phyloP scores from a whole-genome alignment of 2,888 invertebrate species.

The Leptopilina syphax region DNA sequence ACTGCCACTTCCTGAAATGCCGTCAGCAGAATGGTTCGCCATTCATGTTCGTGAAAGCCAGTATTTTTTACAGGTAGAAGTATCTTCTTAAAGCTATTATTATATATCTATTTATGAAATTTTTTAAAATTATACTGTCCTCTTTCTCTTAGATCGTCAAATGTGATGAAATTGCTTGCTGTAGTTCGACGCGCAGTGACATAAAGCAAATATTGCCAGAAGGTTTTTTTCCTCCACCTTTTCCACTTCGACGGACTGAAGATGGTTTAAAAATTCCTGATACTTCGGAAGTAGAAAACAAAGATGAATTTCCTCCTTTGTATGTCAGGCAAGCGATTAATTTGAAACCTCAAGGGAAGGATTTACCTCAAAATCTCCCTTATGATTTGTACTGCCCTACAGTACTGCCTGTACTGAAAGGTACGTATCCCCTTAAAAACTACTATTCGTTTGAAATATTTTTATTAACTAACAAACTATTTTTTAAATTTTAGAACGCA shows the following conservation, averaged over 20 bases:
- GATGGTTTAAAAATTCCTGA: not conserved
- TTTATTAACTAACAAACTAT: too few species aligned
- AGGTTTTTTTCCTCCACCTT: slow-evolving; percentile 45
- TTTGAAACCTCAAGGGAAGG: not conserved
- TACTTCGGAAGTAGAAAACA: not conserved
- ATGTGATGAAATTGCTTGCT: slow-evolving; percentile 45
- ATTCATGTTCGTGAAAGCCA: slow-evolving; percentile 59
- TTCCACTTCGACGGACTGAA: slow-evolving; percentile 27
- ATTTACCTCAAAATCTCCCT: slow-evolving; percentile 6
- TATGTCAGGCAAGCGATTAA: not conserved
- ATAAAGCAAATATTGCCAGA: slow-evolving; percentile 32
- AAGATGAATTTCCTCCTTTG: slow-evolving; percentile 4
- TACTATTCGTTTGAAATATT: too few species aligned
- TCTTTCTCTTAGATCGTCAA: not conserved
- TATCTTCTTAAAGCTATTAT: slow-evolving; percentile 38
- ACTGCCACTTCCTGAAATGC: not conserved
- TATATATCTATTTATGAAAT: not conserved
- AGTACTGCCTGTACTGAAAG: slow-evolving; percentile 19
- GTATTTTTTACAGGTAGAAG: slow-evolving; percentile 58
- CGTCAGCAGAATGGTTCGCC: slow-evolving; percentile 52
- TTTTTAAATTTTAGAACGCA: too few species aligned
- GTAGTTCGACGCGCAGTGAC: slow-evolving; percentile 50
- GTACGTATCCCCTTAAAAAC: too few species aligned
- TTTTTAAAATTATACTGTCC: too few species aligned
- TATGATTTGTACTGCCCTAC: slow-evolving; percentile 32